phyloP scores from a whole-genome alignment of 2,113 vertebrate species.

The Grantiella picta region DNA sequence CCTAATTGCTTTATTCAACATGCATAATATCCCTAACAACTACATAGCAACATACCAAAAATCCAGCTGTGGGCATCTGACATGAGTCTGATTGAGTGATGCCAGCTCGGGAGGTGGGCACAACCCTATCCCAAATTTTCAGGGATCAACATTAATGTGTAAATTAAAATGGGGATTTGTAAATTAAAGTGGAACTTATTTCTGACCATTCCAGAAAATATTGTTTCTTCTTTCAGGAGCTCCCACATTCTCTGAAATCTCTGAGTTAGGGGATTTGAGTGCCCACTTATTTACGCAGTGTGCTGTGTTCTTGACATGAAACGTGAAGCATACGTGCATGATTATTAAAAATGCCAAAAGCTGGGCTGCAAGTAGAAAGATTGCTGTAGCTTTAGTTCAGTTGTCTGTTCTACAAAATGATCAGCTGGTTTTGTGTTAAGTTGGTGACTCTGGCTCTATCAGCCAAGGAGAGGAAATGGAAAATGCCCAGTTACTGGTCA shows the following conservation, averaged over 20 bases:
- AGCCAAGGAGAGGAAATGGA: neutral
- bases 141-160: neutral
- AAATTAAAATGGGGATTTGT: neutral
- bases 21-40: neutral
- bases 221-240: neutral
- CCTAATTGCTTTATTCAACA: neutral
- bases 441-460: neutral
- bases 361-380: neutral
- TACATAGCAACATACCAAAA: neutral
- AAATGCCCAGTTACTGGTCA: neutral
- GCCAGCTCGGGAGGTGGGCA: neutral
- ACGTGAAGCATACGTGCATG: accelerated
- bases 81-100: neutral
- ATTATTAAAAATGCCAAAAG: neutral
- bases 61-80: neutral
- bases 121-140: neutral
- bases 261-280: neutral
- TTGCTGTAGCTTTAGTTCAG: neutral
- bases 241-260: neutral
- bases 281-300: neutral
- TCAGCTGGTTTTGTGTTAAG: accelerated
- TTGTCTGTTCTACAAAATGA: neutral
- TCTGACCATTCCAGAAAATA: neutral
- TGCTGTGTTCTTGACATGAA: neutral
- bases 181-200: neutral